phyloP scores from a whole-genome alignment of 2,113 vertebrate species.

The Gymnobelideus leadbeateri region DNA sequence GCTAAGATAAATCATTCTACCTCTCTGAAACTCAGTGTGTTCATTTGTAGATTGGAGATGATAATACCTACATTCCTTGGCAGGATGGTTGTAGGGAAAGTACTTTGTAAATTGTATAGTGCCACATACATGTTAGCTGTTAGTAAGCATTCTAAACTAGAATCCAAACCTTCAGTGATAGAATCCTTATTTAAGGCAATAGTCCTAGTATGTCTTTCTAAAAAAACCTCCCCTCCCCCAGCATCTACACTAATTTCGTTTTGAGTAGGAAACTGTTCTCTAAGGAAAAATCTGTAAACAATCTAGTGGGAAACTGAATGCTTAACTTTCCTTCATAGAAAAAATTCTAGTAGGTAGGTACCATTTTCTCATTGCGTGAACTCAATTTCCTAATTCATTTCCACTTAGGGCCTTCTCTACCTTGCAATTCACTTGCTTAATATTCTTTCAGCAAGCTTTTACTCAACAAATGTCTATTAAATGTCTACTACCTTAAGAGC shows the following conservation, averaged over 20 bases:
- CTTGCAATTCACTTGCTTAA: background rate
- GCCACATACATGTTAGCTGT: background rate
- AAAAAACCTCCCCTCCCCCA: background rate
- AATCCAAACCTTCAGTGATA: background rate
- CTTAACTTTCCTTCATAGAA: background rate
- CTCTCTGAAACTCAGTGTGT: background rate
- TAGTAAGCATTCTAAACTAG: background rate
- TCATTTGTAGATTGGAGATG: background rate
- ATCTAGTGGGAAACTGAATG: background rate
- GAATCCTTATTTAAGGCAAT: background rate
- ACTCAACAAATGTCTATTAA: background rate
- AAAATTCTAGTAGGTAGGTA: conserved; percentile 6
- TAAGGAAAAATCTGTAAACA: background rate
- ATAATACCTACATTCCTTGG: background rate
- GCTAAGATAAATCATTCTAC: background rate
- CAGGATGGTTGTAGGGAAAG: background rate
- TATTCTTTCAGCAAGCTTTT: background rate
- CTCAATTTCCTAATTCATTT: background rate
- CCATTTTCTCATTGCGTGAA: background rate
- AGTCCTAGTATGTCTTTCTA: background rate
- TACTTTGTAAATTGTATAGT: background rate
- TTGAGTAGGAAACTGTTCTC: background rate
- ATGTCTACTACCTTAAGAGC: background rate
- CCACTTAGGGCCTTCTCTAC: background rate
- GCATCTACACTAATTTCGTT: background rate